Evolutionary conservation across 2,113 vertebrate genomes (phyloP), one percentile per base, ranked within the genome.

Genomic region (Rhabdomys dilectus): DNA sequence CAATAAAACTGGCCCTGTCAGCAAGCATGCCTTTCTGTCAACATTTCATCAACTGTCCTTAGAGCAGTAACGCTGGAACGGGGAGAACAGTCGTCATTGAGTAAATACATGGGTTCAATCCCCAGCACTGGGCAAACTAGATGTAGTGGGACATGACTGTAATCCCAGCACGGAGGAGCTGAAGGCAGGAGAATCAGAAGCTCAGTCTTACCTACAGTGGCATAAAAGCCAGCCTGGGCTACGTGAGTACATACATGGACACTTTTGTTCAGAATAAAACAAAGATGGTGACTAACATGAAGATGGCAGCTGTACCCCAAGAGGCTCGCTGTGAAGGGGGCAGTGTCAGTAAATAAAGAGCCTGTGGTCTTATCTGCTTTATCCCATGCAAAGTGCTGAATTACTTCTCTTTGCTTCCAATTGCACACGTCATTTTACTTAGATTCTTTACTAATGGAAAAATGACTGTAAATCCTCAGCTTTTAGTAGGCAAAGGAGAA

Each of bases 231-330:
- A 87, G 21, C 64, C 42, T 53, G 64, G 84, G 10, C 31, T 87
- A 22, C 5, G 5, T 5, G 85, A 4, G 1, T 24, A n/a, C 16
- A 89, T 36, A 82, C 31, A 90, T 64, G 31, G 31, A 88, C 13
- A 29, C 66, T 16, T 1, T 87, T 48, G 48, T 95, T 96, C 75
- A 95, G 87, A 87, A 87, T 31, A 70, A 95, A 93, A 58, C n/a
- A 58, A 4, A 16, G 29, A 15, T 3, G n/a, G 13, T 12, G 21
- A 29, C 36, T 31, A 31, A 7, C 36, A 4, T 73, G 58, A 93
- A 90, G 36, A 34, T 16, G 12, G 29, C 1, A 8, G 34, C 26
- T 70, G 29, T 3, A 62, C 22, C 15, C 72, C 53, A 19, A 56
- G 51, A 91, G 89, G 21, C 48, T 80, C 70, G 15, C 87, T 24